These are phyloP conservation scores for Fragum sueziense DNA, from an alignment of 2,888 invertebrate genomes.

Conservation along the genomic window DNA sequence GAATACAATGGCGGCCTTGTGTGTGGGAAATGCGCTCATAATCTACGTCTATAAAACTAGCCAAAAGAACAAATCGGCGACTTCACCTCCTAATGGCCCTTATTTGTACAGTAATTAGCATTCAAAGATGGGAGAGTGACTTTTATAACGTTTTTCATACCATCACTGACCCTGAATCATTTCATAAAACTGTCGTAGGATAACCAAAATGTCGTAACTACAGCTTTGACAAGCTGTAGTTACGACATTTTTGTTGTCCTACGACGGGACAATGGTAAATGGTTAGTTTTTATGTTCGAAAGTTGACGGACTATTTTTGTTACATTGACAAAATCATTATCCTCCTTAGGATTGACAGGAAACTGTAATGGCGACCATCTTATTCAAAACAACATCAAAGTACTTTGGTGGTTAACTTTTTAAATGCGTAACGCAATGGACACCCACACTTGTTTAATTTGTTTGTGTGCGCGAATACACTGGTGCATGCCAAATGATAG, in stretches of 20 bases:
- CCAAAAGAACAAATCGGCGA: constrained; percentile 32
- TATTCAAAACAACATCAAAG: neutral
- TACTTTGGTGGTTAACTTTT: neutral
- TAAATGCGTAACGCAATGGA: too few relatives aligned
- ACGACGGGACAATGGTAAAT: neutral
- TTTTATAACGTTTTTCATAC: constrained; percentile 36
- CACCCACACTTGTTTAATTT: too few relatives aligned
- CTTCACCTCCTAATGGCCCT: constrained; percentile 41
- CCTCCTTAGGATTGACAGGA: neutral
- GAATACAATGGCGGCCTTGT: constrained; percentile 1
- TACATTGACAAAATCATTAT: neutral
- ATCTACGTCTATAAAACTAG: constrained; percentile 25
- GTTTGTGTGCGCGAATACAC: too few relatives aligned
- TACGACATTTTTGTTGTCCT: too few relatives aligned
- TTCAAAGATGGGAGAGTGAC: constrained; percentile 44
- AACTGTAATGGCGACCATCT: neutral
- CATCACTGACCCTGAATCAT: neutral
- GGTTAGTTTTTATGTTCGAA: neutral
- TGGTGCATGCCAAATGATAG: too few relatives aligned
- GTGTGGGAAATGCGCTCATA: constrained; percentile 15
- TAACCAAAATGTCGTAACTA: too few relatives aligned
- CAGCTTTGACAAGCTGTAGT: too few relatives aligned
- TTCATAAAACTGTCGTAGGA: too few relatives aligned
- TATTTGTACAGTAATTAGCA: constrained; percentile 48
- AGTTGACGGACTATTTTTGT: neutral